Conservation (phyloP, 2,797 vertebrate genomes). For the Tenualosa ilisha region DNA sequence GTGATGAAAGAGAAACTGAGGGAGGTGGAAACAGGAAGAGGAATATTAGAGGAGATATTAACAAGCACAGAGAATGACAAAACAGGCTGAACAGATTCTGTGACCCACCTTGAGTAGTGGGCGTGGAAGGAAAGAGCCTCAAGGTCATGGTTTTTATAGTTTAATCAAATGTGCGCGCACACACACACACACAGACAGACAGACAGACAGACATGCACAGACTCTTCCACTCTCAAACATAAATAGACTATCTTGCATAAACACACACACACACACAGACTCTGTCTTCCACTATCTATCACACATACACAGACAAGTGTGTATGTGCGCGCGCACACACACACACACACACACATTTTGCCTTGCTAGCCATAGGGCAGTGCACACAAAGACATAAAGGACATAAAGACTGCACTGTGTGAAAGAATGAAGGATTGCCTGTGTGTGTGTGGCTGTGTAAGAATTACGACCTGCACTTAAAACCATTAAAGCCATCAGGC, state of each 20-base stretch:
- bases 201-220: constrained; percentile 4
- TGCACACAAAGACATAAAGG: constrained; percentile 59
- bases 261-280: background rate
- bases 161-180: background rate
- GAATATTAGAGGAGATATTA: background rate
- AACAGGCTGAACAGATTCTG: background rate
- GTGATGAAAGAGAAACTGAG: background rate
- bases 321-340: background rate
- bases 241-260: background rate
- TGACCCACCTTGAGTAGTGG: background rate
- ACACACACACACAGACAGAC: background rate
- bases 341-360: constrained; percentile 1
- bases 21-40: background rate
- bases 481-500: constrained; percentile 64
- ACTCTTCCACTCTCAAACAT: background rate
- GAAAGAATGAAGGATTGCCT: constrained; percentile 16
- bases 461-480: constrained; percentile 65
- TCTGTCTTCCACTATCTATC: too few relatives aligned
- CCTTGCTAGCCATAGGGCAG: constrained; percentile 26
- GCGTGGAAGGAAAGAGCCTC: background rate
- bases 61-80: background rate
- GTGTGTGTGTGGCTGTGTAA: constrained; percentile 38
- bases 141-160: background rate
- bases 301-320: background rate
- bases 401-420: constrained; percentile 53